Evolutionary conservation across 37 sponge, comb jelly and placozoan species (phyloP).

Genomic region (Bolinopsis microptera): DNA sequence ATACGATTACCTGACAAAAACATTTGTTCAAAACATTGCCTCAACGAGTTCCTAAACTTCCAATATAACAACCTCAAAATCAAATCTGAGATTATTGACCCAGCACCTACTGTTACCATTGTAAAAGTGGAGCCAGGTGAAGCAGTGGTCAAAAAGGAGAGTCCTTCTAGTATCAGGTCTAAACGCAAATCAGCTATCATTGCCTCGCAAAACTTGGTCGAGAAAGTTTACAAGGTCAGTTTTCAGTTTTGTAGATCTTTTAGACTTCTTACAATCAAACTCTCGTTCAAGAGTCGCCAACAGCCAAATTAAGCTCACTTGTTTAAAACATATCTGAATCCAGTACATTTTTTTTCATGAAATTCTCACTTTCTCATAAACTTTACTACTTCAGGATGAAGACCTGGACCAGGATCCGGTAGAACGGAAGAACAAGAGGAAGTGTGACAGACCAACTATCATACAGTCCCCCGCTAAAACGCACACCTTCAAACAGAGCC

Average conservation of each 20-base stretch:
- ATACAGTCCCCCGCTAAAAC: background rate
- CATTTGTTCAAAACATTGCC: background rate
- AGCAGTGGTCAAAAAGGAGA: background rate
- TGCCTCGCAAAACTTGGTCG: constrained; percentile 9
- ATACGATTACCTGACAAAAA: background rate
- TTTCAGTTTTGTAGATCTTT: too few relatives aligned
- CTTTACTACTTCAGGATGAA: too few relatives aligned
- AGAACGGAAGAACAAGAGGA: constrained; percentile 1
- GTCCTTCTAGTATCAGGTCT: background rate
- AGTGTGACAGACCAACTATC: background rate
- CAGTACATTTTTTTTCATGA: too few relatives aligned
- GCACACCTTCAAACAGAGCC: background rate
- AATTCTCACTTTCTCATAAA: too few relatives aligned
- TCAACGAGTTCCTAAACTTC: background rate
- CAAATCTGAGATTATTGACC: background rate
- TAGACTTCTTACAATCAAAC: too few relatives aligned
- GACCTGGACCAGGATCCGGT: background rate
- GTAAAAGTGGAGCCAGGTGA: background rate
- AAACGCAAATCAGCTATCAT: background rate
- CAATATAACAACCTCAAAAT: background rate
- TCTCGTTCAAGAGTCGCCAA: too few relatives aligned
- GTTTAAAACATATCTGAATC: too few relatives aligned
- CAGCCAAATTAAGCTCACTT: too few relatives aligned
- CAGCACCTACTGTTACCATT: background rate
- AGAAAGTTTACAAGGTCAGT: constrained; percentile 11